Evolutionary conservation across 1,140 invertebrate species (phyloP).

Genomic region (Ceratina australensis): DNA sequence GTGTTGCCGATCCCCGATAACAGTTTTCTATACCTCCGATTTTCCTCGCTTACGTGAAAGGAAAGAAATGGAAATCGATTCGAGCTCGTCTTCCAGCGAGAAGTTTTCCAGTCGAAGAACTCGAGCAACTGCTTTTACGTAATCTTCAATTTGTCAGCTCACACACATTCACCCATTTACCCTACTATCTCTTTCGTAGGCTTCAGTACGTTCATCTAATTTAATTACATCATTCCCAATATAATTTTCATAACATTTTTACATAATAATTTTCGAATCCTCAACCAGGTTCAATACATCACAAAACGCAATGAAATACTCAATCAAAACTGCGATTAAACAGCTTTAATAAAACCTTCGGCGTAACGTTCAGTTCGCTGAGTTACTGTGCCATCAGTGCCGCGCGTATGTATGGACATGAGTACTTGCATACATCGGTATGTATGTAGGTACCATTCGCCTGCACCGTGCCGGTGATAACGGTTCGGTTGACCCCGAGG

Average conservation of each 20-base stretch:
- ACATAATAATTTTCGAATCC: neutral
- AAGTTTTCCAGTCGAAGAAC: neutral
- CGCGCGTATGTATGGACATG: neutral
- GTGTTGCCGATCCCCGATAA: slow-evolving; percentile 51
- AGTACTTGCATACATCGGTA: no score
- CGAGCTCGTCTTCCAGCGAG: neutral
- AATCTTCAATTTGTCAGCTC: neutral
- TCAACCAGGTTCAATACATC: neutral
- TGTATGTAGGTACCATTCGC: neutral
- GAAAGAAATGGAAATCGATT: neutral
- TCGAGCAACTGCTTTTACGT: neutral
- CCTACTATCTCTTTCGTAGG: no score
- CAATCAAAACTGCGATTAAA: neutral
- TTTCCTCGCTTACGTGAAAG: neutral
- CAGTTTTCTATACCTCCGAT: slow-evolving; percentile 38
- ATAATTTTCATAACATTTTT: no score
- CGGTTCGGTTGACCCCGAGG: slow-evolving; percentile 47
- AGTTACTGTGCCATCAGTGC: neutral
- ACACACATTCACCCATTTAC: no score
- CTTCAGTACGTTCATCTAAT: no score
- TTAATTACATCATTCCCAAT: neutral
- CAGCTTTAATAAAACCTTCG: no score
- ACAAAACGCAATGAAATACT: neutral
- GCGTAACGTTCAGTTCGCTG: no score
- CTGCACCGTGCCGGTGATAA: slow-evolving; percentile 46